Evolutionary conservation across 1,140 invertebrate species (phyloP).

Genomic region (Bombus terrestris): DNA sequence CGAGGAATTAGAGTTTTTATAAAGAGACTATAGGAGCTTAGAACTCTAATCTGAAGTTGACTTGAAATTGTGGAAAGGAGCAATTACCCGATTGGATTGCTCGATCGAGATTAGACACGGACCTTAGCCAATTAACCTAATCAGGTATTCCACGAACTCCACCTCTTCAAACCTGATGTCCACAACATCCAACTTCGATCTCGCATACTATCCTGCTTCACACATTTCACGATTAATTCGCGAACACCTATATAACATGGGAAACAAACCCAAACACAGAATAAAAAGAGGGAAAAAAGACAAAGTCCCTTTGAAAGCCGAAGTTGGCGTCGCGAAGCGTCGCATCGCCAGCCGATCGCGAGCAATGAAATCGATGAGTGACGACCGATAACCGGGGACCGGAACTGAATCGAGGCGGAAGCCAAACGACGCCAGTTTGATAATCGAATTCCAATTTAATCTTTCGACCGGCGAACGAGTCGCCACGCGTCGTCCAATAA

Average conservation of each 20-base stretch:
- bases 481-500: slow-evolving; percentile 30
- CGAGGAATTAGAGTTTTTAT: not conserved
- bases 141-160: not conserved
- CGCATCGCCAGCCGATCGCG: not conserved
- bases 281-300: not conserved
- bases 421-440: slow-evolving; percentile 31
- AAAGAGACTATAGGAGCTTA: not conserved
- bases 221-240: not conserved
- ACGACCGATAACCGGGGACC: not conserved
- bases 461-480: slow-evolving; percentile 11
- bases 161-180: not conserved
- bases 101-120: not conserved
- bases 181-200: not conserved
- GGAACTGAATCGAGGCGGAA: slow-evolving; percentile 31
- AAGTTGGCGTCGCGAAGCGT: not conserved
- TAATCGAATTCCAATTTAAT: slow-evolving; percentile 44
- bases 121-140: not conserved
- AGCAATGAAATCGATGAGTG: slow-evolving; percentile 9
- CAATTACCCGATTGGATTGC: not conserved
- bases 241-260: not conserved
- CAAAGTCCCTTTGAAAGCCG: not conserved
- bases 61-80: not conserved
- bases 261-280: not conserved
- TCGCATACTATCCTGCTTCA: not conserved
- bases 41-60: not conserved